phyloP scores from a whole-genome alignment of 37 sponge, comb jelly and placozoan species.

The Mnemiopsis leidyi region DNA sequence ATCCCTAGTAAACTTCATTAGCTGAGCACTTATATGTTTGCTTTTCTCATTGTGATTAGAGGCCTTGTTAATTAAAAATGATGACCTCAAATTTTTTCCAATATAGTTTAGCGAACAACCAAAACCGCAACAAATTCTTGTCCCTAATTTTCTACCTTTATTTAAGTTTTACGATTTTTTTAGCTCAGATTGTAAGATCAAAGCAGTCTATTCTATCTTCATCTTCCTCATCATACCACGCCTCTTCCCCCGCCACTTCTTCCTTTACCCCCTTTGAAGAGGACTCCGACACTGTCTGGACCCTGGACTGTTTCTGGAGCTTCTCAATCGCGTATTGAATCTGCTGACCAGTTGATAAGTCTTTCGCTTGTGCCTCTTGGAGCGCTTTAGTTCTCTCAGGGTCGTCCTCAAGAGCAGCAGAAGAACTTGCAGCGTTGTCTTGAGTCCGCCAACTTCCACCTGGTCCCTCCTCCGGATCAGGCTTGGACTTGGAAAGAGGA shows the following conservation, averaged over 20 bases:
- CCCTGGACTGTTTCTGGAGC: background rate
- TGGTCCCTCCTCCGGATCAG: background rate
- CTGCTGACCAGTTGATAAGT: slow-evolving; percentile 22
- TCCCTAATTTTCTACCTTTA: too few relatives aligned
- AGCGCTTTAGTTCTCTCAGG: background rate
- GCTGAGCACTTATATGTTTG: too few relatives aligned
- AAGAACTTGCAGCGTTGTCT: background rate
- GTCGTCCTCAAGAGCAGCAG: background rate
- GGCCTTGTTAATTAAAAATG: too few relatives aligned
- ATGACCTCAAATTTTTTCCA: too few relatives aligned
- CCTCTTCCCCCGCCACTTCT: background rate
- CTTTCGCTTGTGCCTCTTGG: background rate
- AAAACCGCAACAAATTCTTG: too few relatives aligned
- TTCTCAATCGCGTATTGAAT: slow-evolving; percentile 63
- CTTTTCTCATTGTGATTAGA: too few relatives aligned
- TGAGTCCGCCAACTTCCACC: background rate
- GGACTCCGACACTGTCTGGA: background rate
- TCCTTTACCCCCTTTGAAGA: background rate
- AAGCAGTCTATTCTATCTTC: slow-evolving; percentile 24
- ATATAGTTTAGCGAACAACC: too few relatives aligned
- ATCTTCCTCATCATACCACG: slow-evolving; percentile 58
- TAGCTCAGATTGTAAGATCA: background rate
- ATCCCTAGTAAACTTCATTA: too few relatives aligned
- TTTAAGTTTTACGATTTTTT: background rate
- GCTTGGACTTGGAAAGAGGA: background rate